Evolutionary conservation across 2,113 vertebrate genomes (phyloP), one percentile per base, ranked within the genome.

Genomic region (Campylomormyrus tamandua): DNA sequence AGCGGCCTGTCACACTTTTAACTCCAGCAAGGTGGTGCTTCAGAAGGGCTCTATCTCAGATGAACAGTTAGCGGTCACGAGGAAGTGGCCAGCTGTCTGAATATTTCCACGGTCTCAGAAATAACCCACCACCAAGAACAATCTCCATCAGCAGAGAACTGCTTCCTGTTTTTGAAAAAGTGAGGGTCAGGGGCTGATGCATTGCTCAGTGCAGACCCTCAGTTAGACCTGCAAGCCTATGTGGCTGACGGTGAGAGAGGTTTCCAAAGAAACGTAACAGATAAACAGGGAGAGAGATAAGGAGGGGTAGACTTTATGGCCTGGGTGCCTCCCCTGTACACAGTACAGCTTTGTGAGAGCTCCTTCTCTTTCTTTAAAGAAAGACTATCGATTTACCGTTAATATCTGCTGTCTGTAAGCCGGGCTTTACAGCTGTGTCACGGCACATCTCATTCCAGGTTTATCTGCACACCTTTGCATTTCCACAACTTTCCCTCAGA

Each of bases 131-230:
- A 93, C 92, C 91, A 49, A 39, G 90, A 90, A 90, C 88, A 92
- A 90, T 91, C 91, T 94, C 92, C 92, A 94, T 95, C 95, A 95
- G 42, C 15, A 90, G 42, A 66, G 19, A 45, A 90, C 90, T 8
- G 92, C 93, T 96, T 96, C 95, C 95, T 94, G 93, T 94, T 95
- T 94, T 92, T 91, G 89, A 91, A 92, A 91, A 92, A 92, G 56
- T 42, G 9, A 77, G 24, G 50, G 84, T 56, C 85, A 91, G 84
- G 62, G 62, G n/a, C 62, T 13, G 27, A 11, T 70, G 27, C 62
- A 31, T 31, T 70, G 62, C n/a, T 13, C 62, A 31, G 62, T 70
- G 62, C 62, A 70, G 62, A 70, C 62, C 62, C 9, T 70, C n/a
- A 70, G 11, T 27, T 70, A 27, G 10, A 70, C 62, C 62, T 31